phyloP scores from a whole-genome alignment of 2,888 invertebrate genomes.

The Hypomecis punctinalis region DNA sequence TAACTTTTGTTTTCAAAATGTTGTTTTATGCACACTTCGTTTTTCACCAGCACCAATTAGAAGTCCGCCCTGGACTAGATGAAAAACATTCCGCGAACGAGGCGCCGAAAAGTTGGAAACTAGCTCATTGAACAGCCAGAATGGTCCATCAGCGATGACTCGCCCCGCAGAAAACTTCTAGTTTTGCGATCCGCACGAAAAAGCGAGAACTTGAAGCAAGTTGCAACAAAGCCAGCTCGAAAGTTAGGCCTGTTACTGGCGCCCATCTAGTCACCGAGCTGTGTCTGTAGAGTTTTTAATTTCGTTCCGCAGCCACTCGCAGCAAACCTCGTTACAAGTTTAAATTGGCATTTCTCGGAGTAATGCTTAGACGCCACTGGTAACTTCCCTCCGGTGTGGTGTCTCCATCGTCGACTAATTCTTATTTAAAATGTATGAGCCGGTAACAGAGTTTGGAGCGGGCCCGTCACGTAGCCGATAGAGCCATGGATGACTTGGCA shows the following conservation, averaged over 20 bases:
- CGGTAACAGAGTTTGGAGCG: slow-evolving; percentile 26
- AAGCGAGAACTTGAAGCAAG: slow-evolving; percentile 47
- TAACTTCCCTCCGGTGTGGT: slow-evolving; percentile 63
- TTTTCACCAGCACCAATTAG: background rate
- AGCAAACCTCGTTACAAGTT: slow-evolving; percentile 83
- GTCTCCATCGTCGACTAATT: slow-evolving; percentile 73
- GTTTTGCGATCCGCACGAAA: slow-evolving; percentile 32
- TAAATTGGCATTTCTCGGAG: slow-evolving; percentile 84
- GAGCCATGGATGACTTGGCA: slow-evolving; percentile 9
- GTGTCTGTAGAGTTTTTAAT: slow-evolving; percentile 77
- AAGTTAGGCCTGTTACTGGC: slow-evolving; percentile 79
- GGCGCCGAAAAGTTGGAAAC: slow-evolving; percentile 21
- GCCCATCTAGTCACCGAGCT: slow-evolving; percentile 66
- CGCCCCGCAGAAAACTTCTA: slow-evolving; percentile 24
- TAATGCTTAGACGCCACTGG: slow-evolving; percentile 78
- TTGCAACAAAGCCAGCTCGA: slow-evolving; percentile 75
- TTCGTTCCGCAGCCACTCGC: slow-evolving; percentile 80
- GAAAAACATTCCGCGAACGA: slow-evolving; percentile 2
- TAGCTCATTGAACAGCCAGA: slow-evolving; percentile 24
- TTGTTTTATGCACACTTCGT: background rate
- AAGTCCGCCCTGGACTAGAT: background rate
- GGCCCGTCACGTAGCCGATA: slow-evolving; percentile 10
- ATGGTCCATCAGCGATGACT: slow-evolving; percentile 33
- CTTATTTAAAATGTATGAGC: slow-evolving; percentile 80
- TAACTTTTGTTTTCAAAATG: no score